Conservation (phyloP, 2,888 invertebrate genomes). For the Cataglyphis livida region DNA sequence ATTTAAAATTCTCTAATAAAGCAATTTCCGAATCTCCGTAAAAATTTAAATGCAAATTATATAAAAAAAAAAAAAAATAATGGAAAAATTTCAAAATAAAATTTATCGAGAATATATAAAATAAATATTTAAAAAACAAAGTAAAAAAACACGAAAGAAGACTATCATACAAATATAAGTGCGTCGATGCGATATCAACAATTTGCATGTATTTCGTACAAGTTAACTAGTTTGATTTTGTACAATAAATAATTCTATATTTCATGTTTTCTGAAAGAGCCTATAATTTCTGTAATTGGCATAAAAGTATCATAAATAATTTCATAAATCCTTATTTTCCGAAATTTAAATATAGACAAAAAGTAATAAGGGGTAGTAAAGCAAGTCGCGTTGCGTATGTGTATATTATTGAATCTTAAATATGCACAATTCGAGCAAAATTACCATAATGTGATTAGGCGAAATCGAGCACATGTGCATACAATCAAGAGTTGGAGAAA, state of each 20-base stretch:
- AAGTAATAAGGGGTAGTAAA: conserved; percentile 22
- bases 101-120: not conserved
- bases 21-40: not conserved
- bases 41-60: not conserved
- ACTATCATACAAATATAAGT: not conserved
- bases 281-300: not conserved
- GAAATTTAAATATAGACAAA: not conserved
- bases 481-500: conserved; percentile 59
- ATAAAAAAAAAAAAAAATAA: not conserved
- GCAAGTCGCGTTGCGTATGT: not conserved
- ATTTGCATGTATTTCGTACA: not conserved
- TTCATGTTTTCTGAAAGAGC: not conserved
- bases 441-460: conserved; percentile 73
- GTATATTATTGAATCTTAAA: conserved; percentile 47
- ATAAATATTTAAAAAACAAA: not conserved
- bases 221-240: not conserved
- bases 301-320: not conserved
- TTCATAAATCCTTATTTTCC: not conserved
- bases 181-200: not conserved
- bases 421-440: conserved; percentile 54
- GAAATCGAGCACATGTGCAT: conserved; percentile 63
- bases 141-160: not conserved
- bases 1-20: not conserved
- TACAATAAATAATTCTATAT: not conserved
- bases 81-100: not conserved